Evolutionary conservation across 2,113 vertebrate species (phyloP).

Genomic region (Isichthys henryi): DNA sequence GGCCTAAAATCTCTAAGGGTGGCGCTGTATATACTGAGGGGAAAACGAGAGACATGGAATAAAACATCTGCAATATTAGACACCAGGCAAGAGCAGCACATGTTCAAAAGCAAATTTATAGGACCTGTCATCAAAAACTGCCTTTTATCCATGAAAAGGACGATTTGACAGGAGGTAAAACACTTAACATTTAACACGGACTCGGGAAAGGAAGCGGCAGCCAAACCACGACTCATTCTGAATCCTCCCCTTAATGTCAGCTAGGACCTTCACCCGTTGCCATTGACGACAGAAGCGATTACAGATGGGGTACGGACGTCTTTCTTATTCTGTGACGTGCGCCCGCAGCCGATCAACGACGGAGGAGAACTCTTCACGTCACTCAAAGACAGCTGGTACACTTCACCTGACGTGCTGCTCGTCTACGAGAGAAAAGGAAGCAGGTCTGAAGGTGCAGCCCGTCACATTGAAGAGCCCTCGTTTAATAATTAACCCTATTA

Average conservation of each 20-base stretch:
- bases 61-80: neutral
- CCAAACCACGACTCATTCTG: neutral
- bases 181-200: neutral
- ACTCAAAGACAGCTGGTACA: neutral
- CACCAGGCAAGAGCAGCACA: neutral
- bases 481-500: conserved; percentile 7
- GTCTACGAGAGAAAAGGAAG: neutral
- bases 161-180: neutral
- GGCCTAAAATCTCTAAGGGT: no score
- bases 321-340: conserved; percentile 28
- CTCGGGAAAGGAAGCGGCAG: neutral
- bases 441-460: neutral
- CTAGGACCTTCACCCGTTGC: neutral
- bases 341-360: conserved; percentile 38
- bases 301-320: neutral
- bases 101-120: neutral
- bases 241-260: neutral
- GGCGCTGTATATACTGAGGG: neutral
- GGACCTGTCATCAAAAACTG: neutral
- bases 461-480: neutral
- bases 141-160: neutral
- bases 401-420: neutral
- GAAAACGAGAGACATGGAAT: neutral
- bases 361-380: conserved; percentile 30
- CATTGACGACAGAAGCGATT: neutral